phyloP scores from a whole-genome alignment of 92 coral and sea anemone genomes.

The Heliopora coerulea region DNA sequence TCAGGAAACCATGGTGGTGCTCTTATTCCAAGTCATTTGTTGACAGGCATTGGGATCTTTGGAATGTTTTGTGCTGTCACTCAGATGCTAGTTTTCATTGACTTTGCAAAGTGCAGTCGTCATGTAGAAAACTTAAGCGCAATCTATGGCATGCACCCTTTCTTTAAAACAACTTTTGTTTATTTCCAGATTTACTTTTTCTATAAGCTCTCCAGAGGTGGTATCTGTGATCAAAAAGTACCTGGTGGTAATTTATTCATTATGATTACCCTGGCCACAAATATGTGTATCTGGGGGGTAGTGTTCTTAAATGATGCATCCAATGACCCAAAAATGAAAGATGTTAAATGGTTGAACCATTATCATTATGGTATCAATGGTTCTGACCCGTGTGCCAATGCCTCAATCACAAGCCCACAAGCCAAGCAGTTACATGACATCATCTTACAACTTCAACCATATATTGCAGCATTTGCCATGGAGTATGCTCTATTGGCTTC shows the following conservation, averaged over 20 bases:
- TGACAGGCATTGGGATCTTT: constrained; percentile 32
- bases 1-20: neutral
- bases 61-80: constrained; percentile 11
- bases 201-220: constrained; percentile 35
- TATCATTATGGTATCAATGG: constrained; percentile 26
- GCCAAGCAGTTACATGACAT: neutral
- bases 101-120: constrained; percentile 13
- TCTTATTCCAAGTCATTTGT: constrained; percentile 19
- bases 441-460: neutral
- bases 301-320: constrained; percentile 22
- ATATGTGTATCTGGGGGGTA: constrained; percentile 33
- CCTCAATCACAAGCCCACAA: neutral
- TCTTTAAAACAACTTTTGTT: constrained; percentile 23
- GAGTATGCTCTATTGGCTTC: constrained; percentile 41
- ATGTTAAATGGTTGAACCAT: constrained; percentile 28
- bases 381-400: constrained; percentile 29
- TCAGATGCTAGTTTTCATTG: constrained; percentile 8
- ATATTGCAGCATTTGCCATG: constrained; percentile 28
- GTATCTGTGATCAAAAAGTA: constrained; percentile 12
- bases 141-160: constrained; percentile 35
- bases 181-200: constrained; percentile 41
- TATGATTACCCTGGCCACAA: constrained; percentile 40
- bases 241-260: constrained; percentile 30
- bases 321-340: neutral
- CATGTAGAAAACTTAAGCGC: constrained; percentile 10